Base-by-base conservation (phyloP, 2,113 vertebrate genomes). In the Urocynchramus pylzowi region DNA sequence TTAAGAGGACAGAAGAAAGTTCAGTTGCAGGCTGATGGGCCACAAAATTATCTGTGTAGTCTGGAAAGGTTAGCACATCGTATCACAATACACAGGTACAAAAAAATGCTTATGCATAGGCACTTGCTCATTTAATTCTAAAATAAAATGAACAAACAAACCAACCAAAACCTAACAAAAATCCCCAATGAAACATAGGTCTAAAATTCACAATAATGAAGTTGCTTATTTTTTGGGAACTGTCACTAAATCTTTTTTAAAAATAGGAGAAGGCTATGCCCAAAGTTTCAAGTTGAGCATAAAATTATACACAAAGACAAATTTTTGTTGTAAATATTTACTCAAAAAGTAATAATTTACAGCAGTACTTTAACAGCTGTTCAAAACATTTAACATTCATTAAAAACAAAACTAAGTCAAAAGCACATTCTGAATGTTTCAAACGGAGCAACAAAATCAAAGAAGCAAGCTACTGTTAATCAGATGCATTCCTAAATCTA, bases 261-360 rank as follows among this genome's bases (percentile, higher is more conserved):
- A 45, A 26, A 30, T 0, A 23, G 42, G 20, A 69, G 44, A 91
- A 93, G 17, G 39, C 19, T 63, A 80, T 13, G 31, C 28, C 63
- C 39, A 61, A 95, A 87, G 37, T 91, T 85, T 69, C 41, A 94
- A 95, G 39, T 59, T 93, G 67, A 96, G 95, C 94, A 97, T 78
- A 96, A 96, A 98, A 97, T 97, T 91, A 96, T 89, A 84, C 92
- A 96, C 91, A 56, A 95, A 95, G 87, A 97, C 96, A 96, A 83
- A 60, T 54, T 97, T 98, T 98, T 98, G 97, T 98, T 98, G 97
- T 91, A 98, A 98, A 98, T 98, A 98, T 98, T 98, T 98, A 98
- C 97, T 98, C 89, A 97, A 98, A 98, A 98, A 97, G 97, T 97
- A 98, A 96, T 98, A 98, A 94, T 98, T 95, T 98, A 98, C 98